Evolutionary conservation across 2,888 invertebrate species (phyloP).

Genomic region (Hofmannophila pseudospretella): DNA sequence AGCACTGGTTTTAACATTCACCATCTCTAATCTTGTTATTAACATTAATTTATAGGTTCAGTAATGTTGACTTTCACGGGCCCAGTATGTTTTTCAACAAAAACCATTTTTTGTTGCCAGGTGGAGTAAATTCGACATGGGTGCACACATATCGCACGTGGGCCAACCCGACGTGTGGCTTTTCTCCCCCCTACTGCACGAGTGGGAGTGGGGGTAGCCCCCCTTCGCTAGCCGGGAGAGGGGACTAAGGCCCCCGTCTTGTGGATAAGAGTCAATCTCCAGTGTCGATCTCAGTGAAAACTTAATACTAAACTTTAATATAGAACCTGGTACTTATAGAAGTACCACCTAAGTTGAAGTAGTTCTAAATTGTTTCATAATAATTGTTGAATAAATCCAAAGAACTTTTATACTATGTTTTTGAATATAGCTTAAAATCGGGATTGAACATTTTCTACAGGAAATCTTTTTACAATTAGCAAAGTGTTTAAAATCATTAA

Average conservation of each 20-base stretch:
- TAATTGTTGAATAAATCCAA: no score
- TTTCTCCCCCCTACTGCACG: slow-evolving; percentile 77
- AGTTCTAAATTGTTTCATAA: no score
- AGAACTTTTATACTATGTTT: no score
- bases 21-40: no score
- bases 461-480: no score
- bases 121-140: slow-evolving; percentile 69
- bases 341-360: neutral
- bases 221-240: neutral
- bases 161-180: slow-evolving; percentile 84
- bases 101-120: neutral
- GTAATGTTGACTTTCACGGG: no score
- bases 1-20: no score
- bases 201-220: slow-evolving; percentile 57
- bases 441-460: no score
- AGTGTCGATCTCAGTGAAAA: neutral
- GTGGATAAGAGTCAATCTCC: neutral
- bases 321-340: neutral
- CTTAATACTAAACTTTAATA: neutral
- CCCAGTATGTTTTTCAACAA: no score
- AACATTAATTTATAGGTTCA: no score
- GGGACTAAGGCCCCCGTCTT: neutral
- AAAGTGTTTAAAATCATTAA: no score
- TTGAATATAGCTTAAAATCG: no score
- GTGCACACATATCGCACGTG: slow-evolving; percentile 67